Evolutionary conservation across 2,888 invertebrate species (phyloP).

Genomic region (Aradus depressus): DNA sequence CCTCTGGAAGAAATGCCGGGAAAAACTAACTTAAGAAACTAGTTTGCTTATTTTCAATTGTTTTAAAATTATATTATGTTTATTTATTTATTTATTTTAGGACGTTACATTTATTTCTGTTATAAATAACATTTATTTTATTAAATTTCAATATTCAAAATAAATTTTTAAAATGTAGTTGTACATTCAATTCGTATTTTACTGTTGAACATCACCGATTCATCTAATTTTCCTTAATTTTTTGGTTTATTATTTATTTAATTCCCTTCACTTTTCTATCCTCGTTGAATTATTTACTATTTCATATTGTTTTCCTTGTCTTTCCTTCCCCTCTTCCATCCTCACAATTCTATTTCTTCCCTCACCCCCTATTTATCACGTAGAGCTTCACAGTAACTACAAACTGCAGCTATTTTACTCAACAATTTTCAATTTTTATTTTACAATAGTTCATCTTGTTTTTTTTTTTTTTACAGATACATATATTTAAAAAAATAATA

Average conservation of each 20-base stretch:
- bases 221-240: conserved; percentile 9
- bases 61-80: too few species aligned
- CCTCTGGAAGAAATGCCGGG: too few species aligned
- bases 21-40: too few species aligned
- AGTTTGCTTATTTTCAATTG: too few species aligned
- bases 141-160: too few species aligned
- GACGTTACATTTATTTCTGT: conserved; percentile 3
- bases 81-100: not conserved
- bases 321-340: conserved; percentile 12
- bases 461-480: conserved; percentile 20
- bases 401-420: conserved; percentile 19
- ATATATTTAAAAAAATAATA: conserved; percentile 5
- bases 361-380: conserved; percentile 13
- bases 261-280: not conserved
- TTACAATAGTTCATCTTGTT: too few species aligned
- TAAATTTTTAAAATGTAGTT: too few species aligned
- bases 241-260: conserved; percentile 3
- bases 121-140: conserved; percentile 3
- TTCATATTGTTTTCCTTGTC: conserved; percentile 3
- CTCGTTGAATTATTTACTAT: too few species aligned
- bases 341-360: conserved; percentile 15
- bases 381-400: conserved; percentile 18
- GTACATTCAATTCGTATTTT: conserved; percentile 15
- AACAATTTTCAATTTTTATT: conserved; percentile 9
- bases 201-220: conserved; percentile 18